These are phyloP conservation scores for Porites australiensis DNA, from an alignment of 64 coral and sea anemone genomes.

Conservation along the genomic window DNA sequence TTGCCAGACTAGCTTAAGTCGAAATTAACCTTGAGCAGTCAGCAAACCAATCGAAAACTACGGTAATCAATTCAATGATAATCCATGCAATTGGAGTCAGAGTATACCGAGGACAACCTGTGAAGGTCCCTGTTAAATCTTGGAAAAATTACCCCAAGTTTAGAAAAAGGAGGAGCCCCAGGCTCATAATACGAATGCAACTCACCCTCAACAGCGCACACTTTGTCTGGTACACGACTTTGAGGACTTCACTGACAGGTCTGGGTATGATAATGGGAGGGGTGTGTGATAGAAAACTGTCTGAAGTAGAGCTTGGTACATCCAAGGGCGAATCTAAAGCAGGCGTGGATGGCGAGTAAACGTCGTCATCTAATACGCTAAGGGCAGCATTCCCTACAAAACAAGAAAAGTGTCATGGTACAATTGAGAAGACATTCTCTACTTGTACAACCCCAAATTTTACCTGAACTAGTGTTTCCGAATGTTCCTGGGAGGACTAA, in stretches of 20 bases:
- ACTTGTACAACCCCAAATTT: not conserved
- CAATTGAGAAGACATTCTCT: not conserved
- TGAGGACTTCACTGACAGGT: slow-evolving; percentile 89
- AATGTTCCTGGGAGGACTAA: too few relatives aligned
- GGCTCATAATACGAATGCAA: not conserved
- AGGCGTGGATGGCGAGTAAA: slow-evolving; percentile 43
- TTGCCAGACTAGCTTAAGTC: too few relatives aligned
- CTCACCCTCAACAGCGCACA: slow-evolving; percentile 91
- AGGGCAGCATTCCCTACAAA: slow-evolving; percentile 75
- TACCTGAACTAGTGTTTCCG: too few relatives aligned
- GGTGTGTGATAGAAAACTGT: slow-evolving; percentile 1
- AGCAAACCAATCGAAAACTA: too few relatives aligned
- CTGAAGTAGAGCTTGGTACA: slow-evolving; percentile 5
- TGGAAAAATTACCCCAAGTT: too few relatives aligned
- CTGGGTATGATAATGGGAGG: slow-evolving; percentile 64
- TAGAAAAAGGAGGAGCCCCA: too few relatives aligned
- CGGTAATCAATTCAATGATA: too few relatives aligned
- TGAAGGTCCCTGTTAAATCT: too few relatives aligned
- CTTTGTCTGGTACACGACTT: slow-evolving; percentile 95
- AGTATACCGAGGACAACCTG: too few relatives aligned
- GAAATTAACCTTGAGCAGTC: too few relatives aligned
- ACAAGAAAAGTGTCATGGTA: not conserved
- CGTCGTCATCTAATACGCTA: slow-evolving; percentile 67
- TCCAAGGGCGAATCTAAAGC: slow-evolving; percentile 62
- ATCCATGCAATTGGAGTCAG: too few relatives aligned